Base-by-base conservation (phyloP, 2,113 vertebrate genomes). In the Jacana jacana region DNA sequence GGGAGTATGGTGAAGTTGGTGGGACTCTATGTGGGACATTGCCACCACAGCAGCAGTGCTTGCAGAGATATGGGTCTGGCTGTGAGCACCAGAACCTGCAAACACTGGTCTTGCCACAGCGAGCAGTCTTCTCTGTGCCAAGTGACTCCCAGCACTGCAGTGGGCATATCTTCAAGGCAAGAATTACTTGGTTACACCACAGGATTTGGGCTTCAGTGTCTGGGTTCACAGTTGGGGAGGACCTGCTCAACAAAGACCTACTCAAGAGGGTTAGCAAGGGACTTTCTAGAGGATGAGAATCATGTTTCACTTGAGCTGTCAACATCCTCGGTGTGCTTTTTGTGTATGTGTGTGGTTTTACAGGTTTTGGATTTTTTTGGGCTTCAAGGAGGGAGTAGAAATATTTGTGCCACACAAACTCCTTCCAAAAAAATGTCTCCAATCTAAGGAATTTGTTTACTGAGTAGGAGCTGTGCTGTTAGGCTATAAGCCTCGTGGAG, bases 401-500 rank as follows among this genome's bases (percentile, higher is more conserved):
- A 81, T 68, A 48, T 39, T 90, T 68, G 15, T 72, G 39, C n/a
- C 22, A 2, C 69, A 39, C 39, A 52, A 81, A 84, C 31, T 52
- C 30, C 39, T 95, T 83, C 57, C 39, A 94, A 76, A 91, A 85
- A 88, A 86, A 40, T 49, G 33, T 55, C 40, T 94, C 6, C 17
- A 64, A 22, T 60, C 52, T 11, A 44, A 79, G 52, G 52, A 85
- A 72, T 81, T 87, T 79, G 33, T 64, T 57, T 75, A 57, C 12
- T 39, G 39, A 68, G 48, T 27, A 64, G 58, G 13, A 78, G 8
- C 37, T 65, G 51, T 71, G 85, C 40, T 72, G 17, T 65, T 81
- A 35, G 16, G 24, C 48, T 49, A 9, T 54, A 89, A 91, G 23
- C 31, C 58, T 42, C 80, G n/a, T 69, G 63, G 1, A 9, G 20